Conservation (phyloP, 2,797 vertebrate genomes). For the Pseudochirops corinnae region DNA sequence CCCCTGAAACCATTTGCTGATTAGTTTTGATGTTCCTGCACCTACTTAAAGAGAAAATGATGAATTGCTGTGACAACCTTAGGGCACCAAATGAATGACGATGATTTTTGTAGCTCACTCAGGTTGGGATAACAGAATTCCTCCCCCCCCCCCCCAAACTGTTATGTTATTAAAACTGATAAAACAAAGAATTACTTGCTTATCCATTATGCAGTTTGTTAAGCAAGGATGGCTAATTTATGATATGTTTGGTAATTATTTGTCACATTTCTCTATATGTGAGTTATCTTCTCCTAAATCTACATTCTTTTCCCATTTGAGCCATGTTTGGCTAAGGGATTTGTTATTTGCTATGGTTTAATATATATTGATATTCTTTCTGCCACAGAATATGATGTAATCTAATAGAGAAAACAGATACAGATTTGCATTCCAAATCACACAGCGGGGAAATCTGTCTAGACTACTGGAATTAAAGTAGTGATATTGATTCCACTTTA, state of each 20-base stretch:
- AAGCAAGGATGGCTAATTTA: slow-evolving; percentile 39
- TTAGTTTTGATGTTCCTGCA: not conserved
- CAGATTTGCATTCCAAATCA: slow-evolving; percentile 73
- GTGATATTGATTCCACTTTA: slow-evolving; percentile 51
- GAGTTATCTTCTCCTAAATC: not conserved
- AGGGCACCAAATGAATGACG: slow-evolving; percentile 52
- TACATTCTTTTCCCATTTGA: slow-evolving; percentile 64
- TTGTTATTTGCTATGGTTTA: slow-evolving; percentile 45
- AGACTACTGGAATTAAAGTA: slow-evolving; percentile 73
- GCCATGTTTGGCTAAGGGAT: slow-evolving; percentile 53
- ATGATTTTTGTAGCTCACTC: not conserved
- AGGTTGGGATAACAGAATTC: not conserved
- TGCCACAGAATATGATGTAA: slow-evolving; percentile 62
- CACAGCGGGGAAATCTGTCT: slow-evolving; percentile 76
- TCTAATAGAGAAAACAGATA: slow-evolving; percentile 57
- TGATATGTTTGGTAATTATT: slow-evolving; percentile 43
- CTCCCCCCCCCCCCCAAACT: not conserved
- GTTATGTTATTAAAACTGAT: not conserved
- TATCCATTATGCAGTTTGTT: not conserved
- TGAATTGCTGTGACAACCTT: slow-evolving; percentile 20
- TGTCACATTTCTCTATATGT: slow-evolving; percentile 30
- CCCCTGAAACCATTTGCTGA: slow-evolving; percentile 18
- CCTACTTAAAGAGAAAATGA: slow-evolving; percentile 8
- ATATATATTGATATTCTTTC: slow-evolving; percentile 68
- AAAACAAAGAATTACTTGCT: slow-evolving; percentile 8